Percentiles rank a stretch among this genome's conserved stretches.
Conservation (phyloP, 2,797 vertebrate genomes). For the Carapus acus region DNA sequence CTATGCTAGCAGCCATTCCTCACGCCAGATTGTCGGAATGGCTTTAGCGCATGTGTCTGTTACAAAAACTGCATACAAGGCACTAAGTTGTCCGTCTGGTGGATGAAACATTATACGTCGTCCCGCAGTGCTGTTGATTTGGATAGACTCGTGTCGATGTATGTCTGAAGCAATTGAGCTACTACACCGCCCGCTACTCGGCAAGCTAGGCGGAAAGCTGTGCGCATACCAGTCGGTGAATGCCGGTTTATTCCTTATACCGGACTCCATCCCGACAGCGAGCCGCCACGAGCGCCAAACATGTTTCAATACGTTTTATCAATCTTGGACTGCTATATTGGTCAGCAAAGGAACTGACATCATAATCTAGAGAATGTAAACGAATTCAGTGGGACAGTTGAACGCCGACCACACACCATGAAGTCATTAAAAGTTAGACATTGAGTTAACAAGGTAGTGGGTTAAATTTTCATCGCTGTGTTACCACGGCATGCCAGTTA, state of each 20-base stretch:
- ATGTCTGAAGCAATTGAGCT: constrained; percentile 16
- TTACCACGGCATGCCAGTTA: no score
- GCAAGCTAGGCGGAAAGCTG: constrained; percentile 17
- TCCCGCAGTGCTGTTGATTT: constrained; percentile 29
- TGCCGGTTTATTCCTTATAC: constrained; percentile 3
- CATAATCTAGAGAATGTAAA: no score
- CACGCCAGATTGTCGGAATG: neutral
- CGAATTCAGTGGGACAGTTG: no score
- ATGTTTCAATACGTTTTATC: neutral
- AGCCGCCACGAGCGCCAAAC: neutral
- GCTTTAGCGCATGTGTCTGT: neutral
- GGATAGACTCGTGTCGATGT: constrained; percentile 14
- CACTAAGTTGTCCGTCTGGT: accelerated
- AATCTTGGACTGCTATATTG: constrained; percentile 14
- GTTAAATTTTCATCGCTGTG: no score
- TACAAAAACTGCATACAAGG: neutral
- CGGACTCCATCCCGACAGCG: neutral
- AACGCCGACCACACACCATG: no score
- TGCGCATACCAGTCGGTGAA: constrained; percentile 10
- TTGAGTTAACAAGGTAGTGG: no score
- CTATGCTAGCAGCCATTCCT: constrained; percentile 31
- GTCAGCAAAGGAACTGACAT: no score
- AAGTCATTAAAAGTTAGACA: no score
- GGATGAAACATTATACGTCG: constrained; percentile 1
- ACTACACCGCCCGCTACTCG: constrained; percentile 18